A percentile compares a stretch with the other conserved stretches of the same genome.
Evolutionary conservation across 2,797 vertebrate genomes (phyloP).

Genomic region (Setipinna tenuifilis): DNA sequence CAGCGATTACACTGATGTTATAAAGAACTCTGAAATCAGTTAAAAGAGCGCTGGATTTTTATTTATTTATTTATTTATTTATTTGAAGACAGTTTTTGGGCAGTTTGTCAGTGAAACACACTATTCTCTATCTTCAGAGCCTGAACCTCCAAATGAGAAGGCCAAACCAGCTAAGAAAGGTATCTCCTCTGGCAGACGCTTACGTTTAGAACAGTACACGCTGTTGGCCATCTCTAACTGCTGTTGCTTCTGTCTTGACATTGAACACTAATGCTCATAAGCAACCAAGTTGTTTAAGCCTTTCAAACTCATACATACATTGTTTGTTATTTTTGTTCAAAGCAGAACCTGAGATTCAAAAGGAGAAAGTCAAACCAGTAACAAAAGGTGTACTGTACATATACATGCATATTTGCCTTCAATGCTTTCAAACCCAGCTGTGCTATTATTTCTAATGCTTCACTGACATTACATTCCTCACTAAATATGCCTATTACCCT

Average conservation of each 20-base stretch:
- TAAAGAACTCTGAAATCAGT: constrained; percentile 16
- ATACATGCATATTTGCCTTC: no score
- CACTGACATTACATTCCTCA: no score
- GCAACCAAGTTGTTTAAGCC: no score
- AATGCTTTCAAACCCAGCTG: no score
- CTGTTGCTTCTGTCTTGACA: not conserved
- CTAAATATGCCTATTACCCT: no score
- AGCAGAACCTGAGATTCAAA: constrained; percentile 52
- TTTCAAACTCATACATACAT: no score
- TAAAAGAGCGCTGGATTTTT: constrained; percentile 19
- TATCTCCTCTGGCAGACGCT: not conserved
- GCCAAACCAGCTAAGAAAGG: not conserved
- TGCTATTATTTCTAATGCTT: no score
- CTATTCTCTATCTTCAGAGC: not conserved
- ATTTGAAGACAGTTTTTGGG: no score
- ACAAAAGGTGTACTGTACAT: no score
- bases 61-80: no score
- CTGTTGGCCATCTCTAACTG: not conserved
- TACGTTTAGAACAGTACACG: not conserved
- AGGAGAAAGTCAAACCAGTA: constrained; percentile 16
- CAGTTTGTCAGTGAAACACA: not conserved
- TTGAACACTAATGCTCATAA: not conserved
- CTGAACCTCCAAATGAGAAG: not conserved
- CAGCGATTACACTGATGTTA: no score
- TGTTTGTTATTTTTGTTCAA: constrained; percentile 30